Percentiles rank a stretch among this genome's conserved stretches.
Conservation (phyloP, 1,140 invertebrate genomes). For the Hirudo medicinalis region DNA sequence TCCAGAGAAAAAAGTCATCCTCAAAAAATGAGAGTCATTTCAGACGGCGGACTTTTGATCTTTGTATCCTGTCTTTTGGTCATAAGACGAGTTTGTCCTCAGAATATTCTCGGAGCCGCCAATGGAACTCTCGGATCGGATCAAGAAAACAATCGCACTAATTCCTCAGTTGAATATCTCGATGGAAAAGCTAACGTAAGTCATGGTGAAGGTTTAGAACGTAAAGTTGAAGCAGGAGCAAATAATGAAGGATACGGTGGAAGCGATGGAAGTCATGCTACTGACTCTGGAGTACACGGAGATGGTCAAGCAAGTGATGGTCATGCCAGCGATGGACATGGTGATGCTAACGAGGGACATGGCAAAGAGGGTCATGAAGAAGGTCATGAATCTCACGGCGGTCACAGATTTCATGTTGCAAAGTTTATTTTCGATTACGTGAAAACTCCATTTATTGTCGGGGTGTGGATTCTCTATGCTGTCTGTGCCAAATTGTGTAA, state of each 20-base stretch:
- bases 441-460: conserved; percentile 80
- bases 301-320: background rate
- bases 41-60: too few species aligned
- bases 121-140: too few species aligned
- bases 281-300: background rate
- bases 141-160: too few species aligned
- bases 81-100: too few species aligned
- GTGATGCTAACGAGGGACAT: background rate
- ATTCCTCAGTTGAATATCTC: too few species aligned
- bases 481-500: conserved; percentile 87
- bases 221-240: too few species aligned
- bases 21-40: too few species aligned
- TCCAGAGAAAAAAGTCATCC: too few species aligned
- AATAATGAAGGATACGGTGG: background rate
- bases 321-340: conserved; percentile 1
- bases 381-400: conserved; percentile 23
- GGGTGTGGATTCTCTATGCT: conserved; percentile 83
- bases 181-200: too few species aligned
- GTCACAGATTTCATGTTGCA: conserved; percentile 49
- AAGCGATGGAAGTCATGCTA: background rate
- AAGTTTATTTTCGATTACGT: conserved; percentile 72
- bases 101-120: too few species aligned
- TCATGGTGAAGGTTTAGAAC: too few species aligned
- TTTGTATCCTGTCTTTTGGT: too few species aligned
- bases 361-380: conserved; percentile 22